Base-by-base conservation (phyloP, 2,113 vertebrate genomes). In the Bubalus kerabau region DNA sequence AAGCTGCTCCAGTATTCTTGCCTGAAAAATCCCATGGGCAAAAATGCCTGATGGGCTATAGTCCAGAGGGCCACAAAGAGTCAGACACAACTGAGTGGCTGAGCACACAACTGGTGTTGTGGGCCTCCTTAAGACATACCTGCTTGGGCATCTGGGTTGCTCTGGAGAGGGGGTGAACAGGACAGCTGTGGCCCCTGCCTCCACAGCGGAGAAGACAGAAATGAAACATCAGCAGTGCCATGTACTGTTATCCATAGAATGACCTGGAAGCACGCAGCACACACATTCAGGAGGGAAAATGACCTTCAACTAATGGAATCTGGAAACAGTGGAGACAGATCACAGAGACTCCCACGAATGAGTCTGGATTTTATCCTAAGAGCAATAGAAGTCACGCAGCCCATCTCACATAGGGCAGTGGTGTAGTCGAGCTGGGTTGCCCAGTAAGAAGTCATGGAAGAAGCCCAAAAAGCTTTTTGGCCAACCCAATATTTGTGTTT, bases 261-360 rank as follows among this genome's bases (percentile, higher is more conserved):
- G 56, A 94, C 7, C 67, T 62, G 32, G 43, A 14, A 43, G 16
- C 24, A 7, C 1, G 0, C 7, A 15, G 54, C 43, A 32, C 32
- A 56, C 23, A 15, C 52, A 10, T 9, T 83, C 9, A 2, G 52
- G n/a, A 83, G 46, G 32, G 46, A 6, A 21, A 16, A 59, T 5
- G 14, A 76, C 59, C 40, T 26, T 43, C 17, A 36, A 32, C 1
- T 8, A 11, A 7, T 16, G 71, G 30, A 60, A 17, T 36, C 28
- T 50, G 54, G 52, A 74, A 24, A 36, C 5, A 1, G 2, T 36
- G 3, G 7, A 5, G 16, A 11, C 17, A 16, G 12, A 57, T 28
- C 13, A 17, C 1, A 4, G 16, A 91, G 28, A 52, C 9, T 21
- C 17, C 5, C 43, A 1, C 2, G 2, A 24, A 8, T 3, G 11